Base-by-base conservation (phyloP, 2,888 invertebrate species). In the Philereme vetulata region DNA sequence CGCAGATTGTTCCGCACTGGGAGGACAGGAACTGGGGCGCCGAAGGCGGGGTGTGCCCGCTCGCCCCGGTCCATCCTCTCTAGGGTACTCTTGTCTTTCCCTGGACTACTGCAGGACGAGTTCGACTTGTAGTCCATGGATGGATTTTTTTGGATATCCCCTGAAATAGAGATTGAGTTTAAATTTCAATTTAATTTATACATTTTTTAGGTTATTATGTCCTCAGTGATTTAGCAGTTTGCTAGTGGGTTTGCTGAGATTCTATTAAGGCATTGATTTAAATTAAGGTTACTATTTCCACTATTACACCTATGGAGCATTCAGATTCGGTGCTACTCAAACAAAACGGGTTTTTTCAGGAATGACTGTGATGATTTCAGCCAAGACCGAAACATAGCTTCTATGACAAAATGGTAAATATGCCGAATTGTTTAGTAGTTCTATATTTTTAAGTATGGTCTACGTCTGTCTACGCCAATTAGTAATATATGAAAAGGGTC, bases 61-160 rank as follows among this genome's bases (percentile, higher is more conserved):
- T 95, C 94, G 79, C 93, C 94, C 54, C 90, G 78, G 71, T 92
- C 92, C 91, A 92, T 90, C 65, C 91, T 85, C 69, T 92, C 92
- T 68, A 93, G 76, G 56, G 93, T 90, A 72, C 90, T 93, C 76
- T 93, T 93, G 73, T 94, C 94, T 93, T 92, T 92, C 71, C 93
- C 90, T 76, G 97, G 97, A 93, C 97, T 97, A 92, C 96, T 96
- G 89, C 97, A 97, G 82, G 97, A 96, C 65, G 97, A 97, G 81
- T 95, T 95, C 84, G 96, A 96, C 93, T 96, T 97, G 93, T 97
- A 97, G 92, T 97, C 97, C 93, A 96, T 95, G 82, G 96, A 95
- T 81, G 96, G 95, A 93, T 96, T 97, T 93, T 97, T 97, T 88
- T 96, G 96, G 72, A 93, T 91, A 88, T 97, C 96, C 94, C 97